Percentiles rank a stretch among this genome's conserved stretches.
These are phyloP conservation scores for Serrognathus titanus DNA, from an alignment of 2,888 invertebrate species.

Conservation along the genomic window DNA sequence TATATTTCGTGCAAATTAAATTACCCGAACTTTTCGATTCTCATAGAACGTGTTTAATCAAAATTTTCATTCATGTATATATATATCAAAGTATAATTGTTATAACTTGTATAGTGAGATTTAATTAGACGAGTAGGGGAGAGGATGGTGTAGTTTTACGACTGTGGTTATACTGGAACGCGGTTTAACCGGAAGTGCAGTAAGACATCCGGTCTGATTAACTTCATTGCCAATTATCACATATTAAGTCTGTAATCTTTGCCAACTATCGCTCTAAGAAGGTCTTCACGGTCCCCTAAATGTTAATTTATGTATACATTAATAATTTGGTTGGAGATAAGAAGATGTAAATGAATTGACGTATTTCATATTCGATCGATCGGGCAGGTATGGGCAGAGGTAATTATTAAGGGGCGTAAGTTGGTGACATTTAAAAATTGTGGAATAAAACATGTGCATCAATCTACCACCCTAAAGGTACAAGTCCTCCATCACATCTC, in stretches of 20 bases:
- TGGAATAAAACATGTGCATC: no score
- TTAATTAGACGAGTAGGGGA: constrained; percentile 24
- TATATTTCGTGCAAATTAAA: not conserved
- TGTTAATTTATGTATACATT: not conserved
- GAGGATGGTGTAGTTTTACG: constrained; percentile 18
- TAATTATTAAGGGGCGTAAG: no score
- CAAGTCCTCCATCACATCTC: no score
- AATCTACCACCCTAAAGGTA: no score
- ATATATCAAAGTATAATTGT: not conserved
- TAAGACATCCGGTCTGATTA: constrained; percentile 26
- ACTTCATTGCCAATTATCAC: constrained; percentile 27
- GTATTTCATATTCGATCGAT: no score
- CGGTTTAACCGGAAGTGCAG: constrained; percentile 20
- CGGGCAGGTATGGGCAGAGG: no score
- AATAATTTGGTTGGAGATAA: not conserved
- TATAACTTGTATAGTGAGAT: constrained; percentile 15
- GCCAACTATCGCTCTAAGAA: constrained; percentile 3
- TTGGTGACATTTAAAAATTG: no score
- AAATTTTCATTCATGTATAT: no score
- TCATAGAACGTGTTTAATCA: no score
- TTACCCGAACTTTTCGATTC: not conserved
- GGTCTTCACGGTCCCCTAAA: not conserved
- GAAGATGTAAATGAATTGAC: not conserved
- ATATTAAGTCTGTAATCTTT: constrained; percentile 23
- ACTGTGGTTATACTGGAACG: constrained; percentile 20